Evolutionary conservation across 37 sponge, comb jelly and placozoan genomes (phyloP).

Genomic region (Haliclona indistincta): DNA sequence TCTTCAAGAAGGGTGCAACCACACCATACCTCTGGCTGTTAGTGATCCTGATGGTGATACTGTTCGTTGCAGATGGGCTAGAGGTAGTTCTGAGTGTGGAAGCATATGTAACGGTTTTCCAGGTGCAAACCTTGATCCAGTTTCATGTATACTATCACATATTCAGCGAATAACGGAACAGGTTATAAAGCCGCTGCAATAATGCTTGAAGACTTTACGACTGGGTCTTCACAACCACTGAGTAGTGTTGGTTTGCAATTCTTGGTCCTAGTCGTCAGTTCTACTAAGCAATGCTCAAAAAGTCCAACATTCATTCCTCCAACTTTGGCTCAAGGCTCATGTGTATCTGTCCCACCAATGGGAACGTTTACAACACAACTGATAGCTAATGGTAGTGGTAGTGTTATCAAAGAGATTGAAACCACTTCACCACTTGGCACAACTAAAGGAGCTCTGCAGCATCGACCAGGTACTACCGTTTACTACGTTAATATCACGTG

Average conservation of each 20-base stretch:
- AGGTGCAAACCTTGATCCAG: slow-evolving; percentile 31
- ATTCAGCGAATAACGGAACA: slow-evolving; percentile 18
- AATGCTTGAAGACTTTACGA: too few relatives aligned
- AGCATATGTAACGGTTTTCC: slow-evolving; percentile 47
- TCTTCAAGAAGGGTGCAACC: slow-evolving; percentile 62
- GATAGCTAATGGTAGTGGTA: slow-evolving; percentile 9
- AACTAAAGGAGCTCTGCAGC: slow-evolving; percentile 10
- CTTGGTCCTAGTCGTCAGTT: slow-evolving; percentile 18
- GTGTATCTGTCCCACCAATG: slow-evolving; percentile 22
- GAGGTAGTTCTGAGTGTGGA: slow-evolving; percentile 35
- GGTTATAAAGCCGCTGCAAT: slow-evolving; percentile 39
- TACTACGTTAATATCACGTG: too few relatives aligned
- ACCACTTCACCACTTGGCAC: slow-evolving; percentile 35
- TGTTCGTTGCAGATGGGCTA: slow-evolving; percentile 48
- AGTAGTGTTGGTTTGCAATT: slow-evolving; percentile 54
- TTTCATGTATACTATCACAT: slow-evolving; percentile 10
- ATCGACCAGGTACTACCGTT: not conserved
- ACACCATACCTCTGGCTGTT: slow-evolving; percentile 41
- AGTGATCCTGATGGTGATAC: too few relatives aligned
- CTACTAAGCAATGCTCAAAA: slow-evolving; percentile 19
- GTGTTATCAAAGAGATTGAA: slow-evolving; percentile 14
- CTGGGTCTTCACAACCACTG: slow-evolving; percentile 9
- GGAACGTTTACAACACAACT: slow-evolving; percentile 16
- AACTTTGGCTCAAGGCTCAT: slow-evolving; percentile 9
- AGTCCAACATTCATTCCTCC: slow-evolving; percentile 15